A percentile compares a stretch with the other conserved stretches of the same genome.
Conservation (phyloP, 2,797 vertebrate species). For the Perdix hodgsoniae region DNA sequence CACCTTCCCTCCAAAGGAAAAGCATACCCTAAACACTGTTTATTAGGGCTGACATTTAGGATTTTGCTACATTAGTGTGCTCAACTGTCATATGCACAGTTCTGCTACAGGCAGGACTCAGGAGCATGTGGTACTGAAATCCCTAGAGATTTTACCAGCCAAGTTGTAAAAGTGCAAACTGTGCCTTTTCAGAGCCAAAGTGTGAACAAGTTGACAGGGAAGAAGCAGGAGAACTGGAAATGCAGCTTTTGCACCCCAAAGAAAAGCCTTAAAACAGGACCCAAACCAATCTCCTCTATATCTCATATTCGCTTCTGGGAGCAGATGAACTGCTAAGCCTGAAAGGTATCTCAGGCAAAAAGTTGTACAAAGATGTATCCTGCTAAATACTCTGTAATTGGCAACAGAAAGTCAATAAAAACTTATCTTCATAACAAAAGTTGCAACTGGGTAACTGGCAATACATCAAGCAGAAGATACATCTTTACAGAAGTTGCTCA, state of each 20-base stretch:
- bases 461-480: rapidly evolving
- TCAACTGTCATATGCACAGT: not conserved
- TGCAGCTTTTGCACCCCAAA: not conserved
- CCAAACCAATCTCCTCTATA: not conserved
- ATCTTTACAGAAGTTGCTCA: not conserved
- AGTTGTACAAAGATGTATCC: not conserved
- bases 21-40: not conserved
- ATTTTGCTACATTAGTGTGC: not conserved
- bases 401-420: not conserved
- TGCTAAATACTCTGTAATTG: not conserved
- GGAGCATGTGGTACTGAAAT: not conserved
- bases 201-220: not conserved
- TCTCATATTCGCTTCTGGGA: not conserved
- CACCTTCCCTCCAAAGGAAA: not conserved
- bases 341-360: not conserved
- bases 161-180: not conserved
- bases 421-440: not conserved
- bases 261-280: not conserved
- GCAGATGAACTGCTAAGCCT: not conserved
- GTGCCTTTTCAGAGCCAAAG: not conserved
- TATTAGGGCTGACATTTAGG: not conserved
- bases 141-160: not conserved
- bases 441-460: not conserved
- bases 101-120: not conserved
- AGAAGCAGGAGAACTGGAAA: not conserved